Evolutionary conservation across 2,888 invertebrate genomes (phyloP), one percentile per base, ranked within the genome.

Genomic region (Emmelina monodactyla): DNA sequence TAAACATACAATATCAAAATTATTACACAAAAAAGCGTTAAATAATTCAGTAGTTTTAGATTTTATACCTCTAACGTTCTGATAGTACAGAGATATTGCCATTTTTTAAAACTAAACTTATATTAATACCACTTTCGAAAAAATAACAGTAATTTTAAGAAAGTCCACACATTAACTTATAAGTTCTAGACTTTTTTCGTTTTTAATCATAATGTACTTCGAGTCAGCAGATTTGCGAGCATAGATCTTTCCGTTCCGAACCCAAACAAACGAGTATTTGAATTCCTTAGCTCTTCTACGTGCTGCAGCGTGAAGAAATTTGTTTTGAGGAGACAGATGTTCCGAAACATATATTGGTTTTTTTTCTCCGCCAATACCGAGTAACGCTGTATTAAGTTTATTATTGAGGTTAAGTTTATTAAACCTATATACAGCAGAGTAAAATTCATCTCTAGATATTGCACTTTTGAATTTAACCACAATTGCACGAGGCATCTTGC

Each of bases 391-490:
- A n/a, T n/a, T n/a, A n/a, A n/a, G n/a, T n/a, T n/a, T n/a, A n/a
- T n/a, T n/a, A n/a, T n/a, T n/a, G n/a, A n/a, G n/a, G n/a, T n/a
- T n/a, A n/a, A n/a, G n/a, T n/a, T n/a, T n/a, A n/a, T n/a, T n/a
- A n/a, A n/a, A n/a, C n/a, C n/a, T n/a, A n/a, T n/a, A n/a, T n/a
- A n/a, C n/a, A n/a, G n/a, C n/a, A n/a, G n/a, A n/a, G n/a, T 3
- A 14, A 30, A 9, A 30, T 10, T 7, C 30, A 30, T 6, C 3
- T 9, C 13, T 7, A 30, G 9, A 30, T 12, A 30, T 11, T 14
- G 30, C 6, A 12, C 30, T 30, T 14, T 30, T 30, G 10, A 30
- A 30, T 30, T 30, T 9, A 12, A 14, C 30, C 9, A 30, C 30
- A 12, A 30, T 12, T 12, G 30, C 6, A 9, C 14, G 13, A 4